Base-by-base conservation (phyloP, 2,797 vertebrate species). In the Babyrousa celebensis region DNA sequence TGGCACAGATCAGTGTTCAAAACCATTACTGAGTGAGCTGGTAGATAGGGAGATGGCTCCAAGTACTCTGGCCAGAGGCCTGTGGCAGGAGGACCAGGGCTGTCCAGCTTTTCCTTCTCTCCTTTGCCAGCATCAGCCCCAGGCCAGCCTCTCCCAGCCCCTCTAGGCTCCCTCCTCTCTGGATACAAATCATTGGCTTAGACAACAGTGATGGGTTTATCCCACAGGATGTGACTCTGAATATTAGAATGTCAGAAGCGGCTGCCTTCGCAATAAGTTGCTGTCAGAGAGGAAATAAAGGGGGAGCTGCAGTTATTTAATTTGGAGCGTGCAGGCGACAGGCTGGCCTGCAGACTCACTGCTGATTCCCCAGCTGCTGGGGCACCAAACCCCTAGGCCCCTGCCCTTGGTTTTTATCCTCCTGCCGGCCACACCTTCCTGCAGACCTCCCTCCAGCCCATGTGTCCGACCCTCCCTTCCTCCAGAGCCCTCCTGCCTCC, bases 201-300 rank as follows among this genome's bases (percentile, higher is more conserved):
- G 98, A 97, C 98, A 98, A 96, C 95, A 91, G 98, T 62, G 85
- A 98, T 86, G 98, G 96, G 96, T 98, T 98, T 98, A 88, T 98
- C 98, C 98, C 98, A 79, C 74, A 98, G 98, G 98, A 98, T 75
- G 89, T 79, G 72, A 98, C 98, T 95, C 97, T 95, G 98, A 97
- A 98, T 98, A 98, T 98, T 98, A 98, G 98, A 97, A 98, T 98
- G 98, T 98, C 98, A 98, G 97, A 98, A 97, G 92, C 27, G 48
- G 86, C 98, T 77, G 95, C 97, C 62, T 98, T 98, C 48, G 96
- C 98, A 97, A 97, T 97, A 96, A 95, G 96, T 98, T 98, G 98
- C 98, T 98, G 98, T 98, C 98, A 98, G 94, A 86, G 21, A 98
- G 97, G 74, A 98, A 98, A 98, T 98, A 98, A 98, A 98, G 98